These are phyloP conservation scores for Thera britannica DNA, from an alignment of 2,888 invertebrate species.

Conservation along the genomic window DNA sequence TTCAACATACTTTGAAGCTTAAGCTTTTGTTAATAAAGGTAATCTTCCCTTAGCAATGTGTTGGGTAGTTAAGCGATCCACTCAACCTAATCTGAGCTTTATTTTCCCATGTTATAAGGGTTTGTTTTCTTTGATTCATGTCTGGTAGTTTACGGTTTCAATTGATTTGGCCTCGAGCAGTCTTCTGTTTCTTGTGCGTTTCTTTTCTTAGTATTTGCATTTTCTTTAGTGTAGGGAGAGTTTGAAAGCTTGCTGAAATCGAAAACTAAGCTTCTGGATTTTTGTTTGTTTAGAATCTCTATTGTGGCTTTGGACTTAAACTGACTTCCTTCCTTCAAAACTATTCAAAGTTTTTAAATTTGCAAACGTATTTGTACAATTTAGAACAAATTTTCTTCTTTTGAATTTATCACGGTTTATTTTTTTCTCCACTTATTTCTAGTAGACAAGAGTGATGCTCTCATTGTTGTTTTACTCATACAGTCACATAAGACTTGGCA, in stretches of 20 bases:
- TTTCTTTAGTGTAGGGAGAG: constrained; percentile 66
- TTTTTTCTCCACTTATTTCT: no score
- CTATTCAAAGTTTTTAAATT: neutral
- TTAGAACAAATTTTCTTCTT: no score
- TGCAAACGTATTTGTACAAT: neutral
- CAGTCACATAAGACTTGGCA: no score
- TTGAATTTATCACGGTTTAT: no score
- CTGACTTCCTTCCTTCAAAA: neutral
- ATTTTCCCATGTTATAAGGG: constrained; percentile 28
- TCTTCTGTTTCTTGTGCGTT: constrained; percentile 67
- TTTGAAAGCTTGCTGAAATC: constrained; percentile 59
- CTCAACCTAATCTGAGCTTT: constrained; percentile 60
- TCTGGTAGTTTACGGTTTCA: constrained; percentile 51
- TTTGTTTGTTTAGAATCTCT: constrained; percentile 7
- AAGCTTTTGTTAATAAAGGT: constrained; percentile 12
- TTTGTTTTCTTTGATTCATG: constrained; percentile 20
- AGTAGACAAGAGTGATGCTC: no score
- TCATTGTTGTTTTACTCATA: no score
- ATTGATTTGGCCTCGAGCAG: constrained; percentile 70
- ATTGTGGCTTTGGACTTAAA: neutral
- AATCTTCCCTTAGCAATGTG: constrained; percentile 21
- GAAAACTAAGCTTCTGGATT: constrained; percentile 47
- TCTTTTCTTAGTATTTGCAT: constrained; percentile 69
- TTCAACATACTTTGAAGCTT: constrained; percentile 41
- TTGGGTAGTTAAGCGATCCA: constrained; percentile 44